phyloP scores from a whole-genome alignment of 2,888 invertebrate species.

The Tuta absoluta region DNA sequence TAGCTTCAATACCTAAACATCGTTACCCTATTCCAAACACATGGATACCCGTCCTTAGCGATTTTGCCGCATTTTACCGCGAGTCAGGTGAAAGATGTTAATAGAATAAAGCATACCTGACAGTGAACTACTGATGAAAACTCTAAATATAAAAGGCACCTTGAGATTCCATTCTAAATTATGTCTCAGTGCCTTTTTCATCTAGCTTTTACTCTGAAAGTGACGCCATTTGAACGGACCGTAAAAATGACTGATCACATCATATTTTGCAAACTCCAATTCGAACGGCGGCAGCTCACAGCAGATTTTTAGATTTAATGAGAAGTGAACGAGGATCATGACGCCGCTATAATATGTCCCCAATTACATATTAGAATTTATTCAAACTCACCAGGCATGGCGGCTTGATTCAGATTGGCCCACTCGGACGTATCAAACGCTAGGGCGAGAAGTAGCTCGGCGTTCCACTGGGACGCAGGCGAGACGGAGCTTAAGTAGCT shows the following conservation, averaged over 20 bases:
- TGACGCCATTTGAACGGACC: not conserved
- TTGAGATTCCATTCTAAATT: not conserved
- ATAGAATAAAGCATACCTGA: not conserved
- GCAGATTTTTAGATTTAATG: not conserved
- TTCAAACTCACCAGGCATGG: not conserved
- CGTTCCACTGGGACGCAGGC: slow-evolving; percentile 42
- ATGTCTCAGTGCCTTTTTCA: not conserved
- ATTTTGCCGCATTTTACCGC: not conserved
- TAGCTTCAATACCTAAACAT: slow-evolving; percentile 9
- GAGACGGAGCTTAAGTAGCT: slow-evolving; percentile 58
- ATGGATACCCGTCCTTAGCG: not conserved
- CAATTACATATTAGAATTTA: not conserved
- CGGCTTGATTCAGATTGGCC: not conserved
- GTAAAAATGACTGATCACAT: not conserved
- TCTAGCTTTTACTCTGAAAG: too few relatives aligned
- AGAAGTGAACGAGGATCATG: not conserved
- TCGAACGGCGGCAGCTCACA: not conserved
- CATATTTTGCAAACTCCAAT: not conserved
- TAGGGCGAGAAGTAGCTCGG: slow-evolving; percentile 30
- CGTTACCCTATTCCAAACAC: not conserved
- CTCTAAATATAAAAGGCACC: not conserved
- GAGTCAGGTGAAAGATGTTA: not conserved
- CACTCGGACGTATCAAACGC: not conserved
- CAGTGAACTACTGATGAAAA: not conserved
- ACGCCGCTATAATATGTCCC: not conserved